Conservation (phyloP, 2,113 vertebrate species). For the Eleginops maclovinus region DNA sequence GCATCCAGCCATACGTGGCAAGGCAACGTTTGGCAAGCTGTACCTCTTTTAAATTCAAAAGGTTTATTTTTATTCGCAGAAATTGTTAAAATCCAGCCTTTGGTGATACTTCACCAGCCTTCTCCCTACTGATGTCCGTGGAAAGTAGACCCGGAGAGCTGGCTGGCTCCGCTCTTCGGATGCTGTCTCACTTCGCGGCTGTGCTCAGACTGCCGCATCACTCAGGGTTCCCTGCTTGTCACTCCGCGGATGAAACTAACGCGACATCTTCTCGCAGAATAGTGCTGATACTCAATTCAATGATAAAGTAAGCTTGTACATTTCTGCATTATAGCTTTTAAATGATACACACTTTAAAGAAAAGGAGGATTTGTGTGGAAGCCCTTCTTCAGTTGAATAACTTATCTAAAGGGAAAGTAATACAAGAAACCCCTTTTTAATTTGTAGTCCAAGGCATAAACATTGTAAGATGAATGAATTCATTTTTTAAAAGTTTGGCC, state of each 20-base stretch:
- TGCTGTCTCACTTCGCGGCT: constrained; percentile 77
- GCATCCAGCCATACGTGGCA: constrained; percentile 9
- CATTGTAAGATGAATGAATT: too few species aligned
- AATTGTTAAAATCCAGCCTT: constrained; percentile 39
- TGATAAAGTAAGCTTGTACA: neutral
- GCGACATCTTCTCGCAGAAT: neutral
- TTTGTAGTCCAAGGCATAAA: too few species aligned
- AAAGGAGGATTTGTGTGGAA: neutral
- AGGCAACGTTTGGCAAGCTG: constrained; percentile 25
- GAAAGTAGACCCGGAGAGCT: constrained; percentile 67
- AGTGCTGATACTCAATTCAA: neutral
- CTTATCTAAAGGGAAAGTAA: too few species aligned
- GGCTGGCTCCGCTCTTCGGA: constrained; percentile 54
- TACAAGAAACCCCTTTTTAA: too few species aligned
- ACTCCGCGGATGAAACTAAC: constrained; percentile 63
- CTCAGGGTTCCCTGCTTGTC: constrained; percentile 31
- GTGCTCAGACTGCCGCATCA: constrained; percentile 57
- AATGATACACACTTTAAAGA: neutral
- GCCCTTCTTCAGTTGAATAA: neutral
- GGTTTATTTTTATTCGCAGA: neutral
- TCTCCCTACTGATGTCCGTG: constrained; percentile 67
- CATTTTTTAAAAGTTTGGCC: too few species aligned
- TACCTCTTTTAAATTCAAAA: constrained; percentile 23
- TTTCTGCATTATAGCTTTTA: neutral
- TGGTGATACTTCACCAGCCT: constrained; percentile 34